Conservation (phyloP, 1,140 invertebrate genomes). For the Hormaphis cornu region DNA sequence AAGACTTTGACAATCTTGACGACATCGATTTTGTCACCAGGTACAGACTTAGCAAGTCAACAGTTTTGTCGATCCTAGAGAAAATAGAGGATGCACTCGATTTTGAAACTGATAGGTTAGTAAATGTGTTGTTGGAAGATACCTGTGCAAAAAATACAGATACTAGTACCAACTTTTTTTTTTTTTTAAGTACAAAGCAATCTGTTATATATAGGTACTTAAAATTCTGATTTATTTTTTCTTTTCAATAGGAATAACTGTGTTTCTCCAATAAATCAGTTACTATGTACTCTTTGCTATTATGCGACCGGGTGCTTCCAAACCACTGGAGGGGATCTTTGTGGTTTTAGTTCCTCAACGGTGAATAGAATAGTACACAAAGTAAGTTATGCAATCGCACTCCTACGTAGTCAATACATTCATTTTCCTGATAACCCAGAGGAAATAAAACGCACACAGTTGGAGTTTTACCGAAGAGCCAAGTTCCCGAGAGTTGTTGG, state of each 20-base stretch:
- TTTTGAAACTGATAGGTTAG: background rate
- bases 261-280: slow-evolving; percentile 24
- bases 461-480: slow-evolving; percentile 40
- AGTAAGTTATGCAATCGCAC: slow-evolving; percentile 7
- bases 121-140: background rate
- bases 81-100: background rate
- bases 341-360: background rate
- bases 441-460: slow-evolving; percentile 34
- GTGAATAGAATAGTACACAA: slow-evolving; percentile 22
- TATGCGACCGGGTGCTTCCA: slow-evolving; percentile 38
- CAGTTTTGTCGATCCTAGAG: background rate
- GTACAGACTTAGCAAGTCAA: background rate
- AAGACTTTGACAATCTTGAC: background rate
- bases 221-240: background rate
- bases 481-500: slow-evolving; percentile 42
- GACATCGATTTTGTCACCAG: background rate
- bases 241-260: slow-evolving; percentile 20
- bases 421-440: slow-evolving; percentile 36
- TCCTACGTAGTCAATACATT: slow-evolving; percentile 33
- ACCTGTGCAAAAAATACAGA: too few species aligned
- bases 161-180: too few species aligned
- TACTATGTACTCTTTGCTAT: slow-evolving; percentile 37
- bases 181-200: too few species aligned
- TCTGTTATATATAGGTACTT: too few species aligned
- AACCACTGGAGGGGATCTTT: background rate